phyloP scores from a whole-genome alignment of 2,888 invertebrate genomes.

The Callyntrura sp. region DNA sequence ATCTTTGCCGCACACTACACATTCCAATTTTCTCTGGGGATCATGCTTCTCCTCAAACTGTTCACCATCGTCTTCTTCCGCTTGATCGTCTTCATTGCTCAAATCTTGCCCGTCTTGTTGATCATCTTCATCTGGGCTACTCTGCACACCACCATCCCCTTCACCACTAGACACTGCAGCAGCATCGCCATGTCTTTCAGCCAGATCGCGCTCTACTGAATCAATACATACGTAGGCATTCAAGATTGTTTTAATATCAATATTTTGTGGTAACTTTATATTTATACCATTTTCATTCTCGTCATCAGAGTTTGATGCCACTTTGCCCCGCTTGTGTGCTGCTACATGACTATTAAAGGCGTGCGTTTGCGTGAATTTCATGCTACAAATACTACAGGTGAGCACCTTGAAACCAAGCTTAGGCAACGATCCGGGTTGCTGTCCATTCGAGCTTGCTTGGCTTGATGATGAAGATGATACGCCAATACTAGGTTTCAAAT shows the following conservation, averaged over 20 bases:
- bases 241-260: constrained; percentile 61
- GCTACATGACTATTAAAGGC: constrained; percentile 57
- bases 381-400: constrained; percentile 60
- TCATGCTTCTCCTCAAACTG: background rate
- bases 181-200: constrained; percentile 57
- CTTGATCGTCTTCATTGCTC: constrained; percentile 10
- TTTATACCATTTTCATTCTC: constrained; percentile 45
- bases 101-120: too few relatives aligned
- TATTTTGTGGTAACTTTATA: constrained; percentile 48
- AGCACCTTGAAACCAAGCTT: constrained; percentile 69
- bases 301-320: background rate
- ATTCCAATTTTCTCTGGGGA: constrained; percentile 49
- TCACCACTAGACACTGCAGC: constrained; percentile 26
- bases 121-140: too few relatives aligned
- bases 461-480: constrained; percentile 9
- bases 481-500: constrained; percentile 19
- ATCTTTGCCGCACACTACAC: constrained; percentile 64
- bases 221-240: constrained; percentile 74
- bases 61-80: constrained; percentile 8
- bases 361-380: constrained; percentile 71
- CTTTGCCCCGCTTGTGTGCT: constrained; percentile 8
- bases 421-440: constrained; percentile 4
- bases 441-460: background rate
- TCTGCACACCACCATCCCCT: background rate
- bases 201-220: constrained; percentile 63